Evolutionary conservation across 2,888 invertebrate species (phyloP).

Genomic region (Sepioteuthis lessoniana): DNA sequence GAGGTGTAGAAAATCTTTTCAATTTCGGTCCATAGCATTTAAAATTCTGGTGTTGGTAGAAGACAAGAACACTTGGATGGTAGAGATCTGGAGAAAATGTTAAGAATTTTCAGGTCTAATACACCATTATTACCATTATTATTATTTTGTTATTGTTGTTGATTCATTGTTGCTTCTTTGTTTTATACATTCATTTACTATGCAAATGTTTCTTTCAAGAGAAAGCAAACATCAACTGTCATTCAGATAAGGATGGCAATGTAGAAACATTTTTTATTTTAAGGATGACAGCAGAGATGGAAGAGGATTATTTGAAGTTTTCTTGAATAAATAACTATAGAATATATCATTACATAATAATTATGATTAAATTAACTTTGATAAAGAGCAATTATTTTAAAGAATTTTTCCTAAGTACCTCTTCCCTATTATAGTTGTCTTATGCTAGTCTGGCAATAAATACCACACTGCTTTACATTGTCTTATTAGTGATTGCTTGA

Average conservation of each 20-base stretch:
- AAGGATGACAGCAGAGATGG: background rate
- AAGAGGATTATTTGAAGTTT: background rate
- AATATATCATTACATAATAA: background rate
- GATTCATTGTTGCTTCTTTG: background rate
- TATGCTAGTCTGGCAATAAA: background rate
- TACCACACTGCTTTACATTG: background rate
- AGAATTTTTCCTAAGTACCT: background rate
- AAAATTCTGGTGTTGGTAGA: conserved; percentile 4
- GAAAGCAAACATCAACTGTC: background rate
- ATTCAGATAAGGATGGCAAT: background rate
- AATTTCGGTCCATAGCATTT: background rate
- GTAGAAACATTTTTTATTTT: background rate
- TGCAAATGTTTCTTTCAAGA: background rate
- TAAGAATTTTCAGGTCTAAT: background rate
- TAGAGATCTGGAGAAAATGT: background rate
- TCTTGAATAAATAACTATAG: conserved; percentile 14
- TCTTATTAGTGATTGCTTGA: background rate
- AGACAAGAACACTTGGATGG: conserved; percentile 6
- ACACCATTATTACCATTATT: background rate
- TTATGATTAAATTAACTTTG: background rate
- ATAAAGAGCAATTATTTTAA: background rate
- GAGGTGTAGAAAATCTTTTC: background rate
- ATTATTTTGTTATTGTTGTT: background rate
- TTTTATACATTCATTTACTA: background rate
- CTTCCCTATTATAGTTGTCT: background rate